Percentiles rank a stretch among this genome's conserved stretches.
phyloP scores from a whole-genome alignment of 2,888 invertebrate species.

The Eupeodes luniger region DNA sequence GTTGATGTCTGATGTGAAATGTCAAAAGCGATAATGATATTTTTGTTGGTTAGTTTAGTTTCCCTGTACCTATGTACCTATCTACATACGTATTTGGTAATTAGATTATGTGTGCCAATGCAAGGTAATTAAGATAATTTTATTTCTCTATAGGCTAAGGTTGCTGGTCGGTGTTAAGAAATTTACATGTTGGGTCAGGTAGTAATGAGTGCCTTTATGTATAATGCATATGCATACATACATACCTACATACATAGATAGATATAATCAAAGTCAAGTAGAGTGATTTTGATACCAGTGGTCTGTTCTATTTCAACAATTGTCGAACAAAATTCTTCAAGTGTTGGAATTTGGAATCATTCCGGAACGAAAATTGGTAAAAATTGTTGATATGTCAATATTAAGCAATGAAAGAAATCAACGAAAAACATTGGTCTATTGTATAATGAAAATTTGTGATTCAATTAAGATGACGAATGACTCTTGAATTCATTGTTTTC shows the following conservation, averaged over 20 bases:
- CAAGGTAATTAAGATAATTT: slow-evolving; percentile 37
- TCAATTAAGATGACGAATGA: no score
- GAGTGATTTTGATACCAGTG: no score
- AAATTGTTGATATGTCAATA: no score
- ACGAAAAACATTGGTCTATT: no score
- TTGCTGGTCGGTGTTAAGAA: slow-evolving; percentile 17
- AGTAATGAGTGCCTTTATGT: not conserved
- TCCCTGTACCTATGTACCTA: not conserved
- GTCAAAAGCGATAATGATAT: slow-evolving; percentile 65
- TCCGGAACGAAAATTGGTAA: no score
- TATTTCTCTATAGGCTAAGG: slow-evolving; percentile 3
- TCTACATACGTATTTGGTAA: not conserved
- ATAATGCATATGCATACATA: not conserved
- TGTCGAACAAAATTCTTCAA: no score
- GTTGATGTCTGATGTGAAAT: slow-evolving; percentile 58
- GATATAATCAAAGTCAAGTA: not conserved
- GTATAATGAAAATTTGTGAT: no score
- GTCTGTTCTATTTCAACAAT: no score
- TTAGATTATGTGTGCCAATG: slow-evolving; percentile 51
- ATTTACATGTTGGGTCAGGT: slow-evolving; percentile 36
- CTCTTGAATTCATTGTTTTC: no score
- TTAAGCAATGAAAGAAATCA: no score
- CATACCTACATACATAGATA: not conserved
- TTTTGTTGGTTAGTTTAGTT: slow-evolving; percentile 8
- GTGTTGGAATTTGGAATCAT: no score